Evolutionary conservation across 2,113 vertebrate species (phyloP).

Genomic region (Eulacestoma nigropectus): DNA sequence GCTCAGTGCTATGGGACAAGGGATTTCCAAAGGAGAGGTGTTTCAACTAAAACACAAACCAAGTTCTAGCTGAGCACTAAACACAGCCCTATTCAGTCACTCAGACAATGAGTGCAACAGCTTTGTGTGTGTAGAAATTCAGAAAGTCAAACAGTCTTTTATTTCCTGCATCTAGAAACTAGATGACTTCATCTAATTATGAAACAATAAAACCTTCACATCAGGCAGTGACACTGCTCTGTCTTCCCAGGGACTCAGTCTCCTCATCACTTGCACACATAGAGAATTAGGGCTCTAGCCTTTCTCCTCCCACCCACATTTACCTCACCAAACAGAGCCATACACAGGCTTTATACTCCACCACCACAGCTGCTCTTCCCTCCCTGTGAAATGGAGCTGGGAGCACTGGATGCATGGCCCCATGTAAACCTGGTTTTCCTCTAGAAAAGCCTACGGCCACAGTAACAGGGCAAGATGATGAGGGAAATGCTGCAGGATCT

Average conservation of each 20-base stretch:
- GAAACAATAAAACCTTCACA: neutral
- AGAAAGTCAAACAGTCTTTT: neutral
- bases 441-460: neutral
- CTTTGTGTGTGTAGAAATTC: neutral
- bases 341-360: fast-evolving
- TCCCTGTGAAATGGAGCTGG: neutral
- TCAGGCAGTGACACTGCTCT: neutral
- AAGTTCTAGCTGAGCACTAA: neutral
- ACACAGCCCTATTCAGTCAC: neutral
- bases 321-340: neutral
- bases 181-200: neutral
- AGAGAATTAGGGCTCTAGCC: neutral
- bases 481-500: neutral
- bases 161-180: neutral
- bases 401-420: neutral
- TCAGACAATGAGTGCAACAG: neutral
- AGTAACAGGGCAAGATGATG: neutral
- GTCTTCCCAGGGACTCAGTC: neutral
- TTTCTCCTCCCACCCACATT: neutral
- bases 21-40: neutral
- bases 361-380: neutral
- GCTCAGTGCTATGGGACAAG: neutral
- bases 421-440: neutral
- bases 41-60: neutral
- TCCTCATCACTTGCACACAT: neutral